Base-by-base conservation (phyloP, 2,113 vertebrate species). In the Datnioides undecimradiatus region DNA sequence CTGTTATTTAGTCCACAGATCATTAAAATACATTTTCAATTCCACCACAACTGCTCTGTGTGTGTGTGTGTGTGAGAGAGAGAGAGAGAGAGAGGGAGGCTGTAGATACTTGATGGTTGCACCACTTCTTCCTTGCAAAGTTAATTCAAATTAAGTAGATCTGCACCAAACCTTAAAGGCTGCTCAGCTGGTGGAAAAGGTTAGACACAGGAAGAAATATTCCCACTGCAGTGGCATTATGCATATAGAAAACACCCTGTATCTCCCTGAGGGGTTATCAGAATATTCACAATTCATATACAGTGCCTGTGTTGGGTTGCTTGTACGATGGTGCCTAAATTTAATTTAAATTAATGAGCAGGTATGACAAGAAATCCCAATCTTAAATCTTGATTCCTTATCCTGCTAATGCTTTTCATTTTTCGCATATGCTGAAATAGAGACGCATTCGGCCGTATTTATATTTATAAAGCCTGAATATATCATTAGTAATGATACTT, bases 401-500 rank as follows among this genome's bases (percentile, higher is more conserved):
- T 40, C 57, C 29, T 40, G 12, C 9, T 29, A 34, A 34, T 14
- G 43, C 49, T 54, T 66, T 57, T 21, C 33, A 9, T 25, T 51
- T 69, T 54, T 41, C 21, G 8, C 29, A 16, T 21, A 48, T 16
- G 34, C 52, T 66, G 17, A 19, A 21, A 84, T 52, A 34, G 46
- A 81, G 82, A 70, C 46, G 70, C 66, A 77, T 73, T 55, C 36
- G 25, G 48, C 43, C 63, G 34, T 71, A 52, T 87, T 84, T 77
- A 36, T 38, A 51, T 74, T 86, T 85, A 51, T 40, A 82, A 85
- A 79, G 55, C 78, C 77, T 81, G 79, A 89, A 87, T 81, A 64
- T 45, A 65, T 76, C 83, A 85, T 87, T 83, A 54, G 81, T 78
- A 92, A 89, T 88, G 81, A 87, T 79, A 59, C 58, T 70, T 80